phyloP scores from a whole-genome alignment of 1,140 invertebrate genomes.

The Homarus americanus region DNA sequence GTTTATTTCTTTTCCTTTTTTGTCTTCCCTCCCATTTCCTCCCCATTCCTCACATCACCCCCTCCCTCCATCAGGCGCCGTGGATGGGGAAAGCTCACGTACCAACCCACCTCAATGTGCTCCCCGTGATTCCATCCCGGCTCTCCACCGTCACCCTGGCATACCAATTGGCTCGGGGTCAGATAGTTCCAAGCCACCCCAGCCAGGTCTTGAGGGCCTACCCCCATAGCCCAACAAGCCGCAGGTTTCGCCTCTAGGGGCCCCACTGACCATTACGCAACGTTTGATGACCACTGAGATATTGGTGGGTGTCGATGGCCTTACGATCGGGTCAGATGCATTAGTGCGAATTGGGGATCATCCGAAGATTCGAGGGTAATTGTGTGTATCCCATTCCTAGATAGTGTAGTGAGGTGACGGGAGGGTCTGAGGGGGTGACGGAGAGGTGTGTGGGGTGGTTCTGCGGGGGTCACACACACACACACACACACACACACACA shows the following conservation, averaged over 20 bases:
- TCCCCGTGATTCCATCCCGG: slow-evolving; percentile 1
- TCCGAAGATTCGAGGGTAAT: slow-evolving; percentile 12
- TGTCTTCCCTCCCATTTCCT: too few relatives aligned
- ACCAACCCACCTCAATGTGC: background rate
- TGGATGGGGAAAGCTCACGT: background rate
- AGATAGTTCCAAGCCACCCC: background rate
- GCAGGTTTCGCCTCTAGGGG: background rate
- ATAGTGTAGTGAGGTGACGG: background rate
- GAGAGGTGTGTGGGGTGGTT: too few relatives aligned
- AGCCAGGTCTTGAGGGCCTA: background rate
- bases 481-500: too few relatives aligned
- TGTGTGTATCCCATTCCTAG: background rate
- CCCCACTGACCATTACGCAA: background rate
- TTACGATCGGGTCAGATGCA: slow-evolving; percentile 16
- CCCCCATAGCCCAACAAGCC: background rate
- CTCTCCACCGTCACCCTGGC: background rate
- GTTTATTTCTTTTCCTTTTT: too few relatives aligned
- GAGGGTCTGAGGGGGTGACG: too few relatives aligned
- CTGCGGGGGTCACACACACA: too few relatives aligned
- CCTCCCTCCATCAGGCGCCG: too few relatives aligned
- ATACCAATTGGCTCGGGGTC: background rate
- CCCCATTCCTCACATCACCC: too few relatives aligned
- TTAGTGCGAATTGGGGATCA: slow-evolving; percentile 14
- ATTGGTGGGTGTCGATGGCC: slow-evolving; percentile 4
- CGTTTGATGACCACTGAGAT: background rate